Conservation (phyloP, 2,113 vertebrate genomes). For the Bucco capensis region DNA sequence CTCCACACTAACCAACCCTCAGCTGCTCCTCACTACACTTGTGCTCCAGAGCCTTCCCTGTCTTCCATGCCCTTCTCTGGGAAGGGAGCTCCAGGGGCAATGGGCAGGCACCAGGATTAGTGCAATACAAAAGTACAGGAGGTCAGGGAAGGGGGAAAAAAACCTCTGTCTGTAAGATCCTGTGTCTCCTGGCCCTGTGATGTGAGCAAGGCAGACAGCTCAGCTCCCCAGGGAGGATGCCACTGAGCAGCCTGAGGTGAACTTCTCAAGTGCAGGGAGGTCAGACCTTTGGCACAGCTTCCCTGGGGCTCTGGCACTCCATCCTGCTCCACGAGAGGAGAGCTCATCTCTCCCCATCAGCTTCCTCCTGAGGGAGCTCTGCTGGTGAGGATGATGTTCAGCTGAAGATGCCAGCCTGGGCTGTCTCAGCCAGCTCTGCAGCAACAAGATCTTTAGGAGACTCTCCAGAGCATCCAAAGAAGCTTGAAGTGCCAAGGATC, state of each 20-base stretch:
- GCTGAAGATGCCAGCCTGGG: neutral
- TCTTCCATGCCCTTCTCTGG: too few relatives aligned
- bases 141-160: neutral
- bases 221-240: neutral
- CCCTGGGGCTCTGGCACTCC: neutral
- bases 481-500: too few relatives aligned
- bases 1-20: too few relatives aligned
- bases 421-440: neutral
- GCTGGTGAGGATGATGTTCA: neutral
- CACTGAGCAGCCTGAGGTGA: neutral
- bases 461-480: too few relatives aligned
- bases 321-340: too few relatives aligned
- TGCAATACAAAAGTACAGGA: neutral
- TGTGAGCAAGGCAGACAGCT: neutral
- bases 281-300: neutral
- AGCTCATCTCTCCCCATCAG: conserved; percentile 18
- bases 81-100: neutral
- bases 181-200: neutral
- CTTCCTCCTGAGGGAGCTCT: neutral
- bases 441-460: too few relatives aligned
- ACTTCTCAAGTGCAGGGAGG: neutral
- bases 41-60: too few relatives aligned
- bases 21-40: too few relatives aligned
- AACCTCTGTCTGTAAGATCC: neutral
- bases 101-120: neutral